Evolutionary conservation across 2,113 vertebrate species (phyloP).

Genomic region (Podarcis muralis): DNA sequence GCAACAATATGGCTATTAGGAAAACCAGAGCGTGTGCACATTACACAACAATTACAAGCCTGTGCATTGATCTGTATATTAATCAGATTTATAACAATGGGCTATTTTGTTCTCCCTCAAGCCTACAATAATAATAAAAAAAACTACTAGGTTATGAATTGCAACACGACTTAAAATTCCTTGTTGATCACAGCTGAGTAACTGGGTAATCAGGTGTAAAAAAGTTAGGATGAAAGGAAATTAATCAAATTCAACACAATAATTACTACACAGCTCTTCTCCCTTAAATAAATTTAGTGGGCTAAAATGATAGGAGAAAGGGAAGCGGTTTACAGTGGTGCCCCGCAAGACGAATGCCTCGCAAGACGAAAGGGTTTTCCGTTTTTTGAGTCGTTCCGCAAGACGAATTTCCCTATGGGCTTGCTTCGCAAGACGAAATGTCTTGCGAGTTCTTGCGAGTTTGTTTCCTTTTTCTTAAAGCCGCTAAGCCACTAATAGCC

Average conservation of each 20-base stretch:
- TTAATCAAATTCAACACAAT: conserved; percentile 53
- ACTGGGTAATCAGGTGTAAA: conserved; percentile 48
- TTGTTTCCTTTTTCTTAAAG: no score
- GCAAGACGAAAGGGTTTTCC: no score
- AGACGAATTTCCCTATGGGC: no score
- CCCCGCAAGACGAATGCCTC: no score
- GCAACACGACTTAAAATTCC: conserved; percentile 20
- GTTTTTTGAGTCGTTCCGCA: no score
- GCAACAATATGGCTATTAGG: conserved; percentile 21
- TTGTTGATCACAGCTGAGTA: conserved; percentile 59
- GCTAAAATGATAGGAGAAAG: conserved; percentile 34
- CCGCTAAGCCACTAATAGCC: no score
- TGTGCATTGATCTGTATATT: conserved; percentile 55
- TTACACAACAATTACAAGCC: conserved; percentile 54
- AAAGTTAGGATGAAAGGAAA: conserved; percentile 51
- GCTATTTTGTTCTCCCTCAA: conserved; percentile 47
- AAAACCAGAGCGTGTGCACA: conserved; percentile 33
- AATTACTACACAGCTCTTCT: conserved; percentile 34
- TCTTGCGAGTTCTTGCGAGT: no score
- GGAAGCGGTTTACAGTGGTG: background rate
- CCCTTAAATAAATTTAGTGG: conserved; percentile 44
- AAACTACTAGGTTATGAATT: conserved; percentile 47
- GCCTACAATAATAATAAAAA: conserved; percentile 23
- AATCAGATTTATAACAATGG: conserved; percentile 57
- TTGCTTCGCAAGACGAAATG: no score